Evolutionary conservation across 2,113 vertebrate genomes (phyloP).

Genomic region (Channa maculata): DNA sequence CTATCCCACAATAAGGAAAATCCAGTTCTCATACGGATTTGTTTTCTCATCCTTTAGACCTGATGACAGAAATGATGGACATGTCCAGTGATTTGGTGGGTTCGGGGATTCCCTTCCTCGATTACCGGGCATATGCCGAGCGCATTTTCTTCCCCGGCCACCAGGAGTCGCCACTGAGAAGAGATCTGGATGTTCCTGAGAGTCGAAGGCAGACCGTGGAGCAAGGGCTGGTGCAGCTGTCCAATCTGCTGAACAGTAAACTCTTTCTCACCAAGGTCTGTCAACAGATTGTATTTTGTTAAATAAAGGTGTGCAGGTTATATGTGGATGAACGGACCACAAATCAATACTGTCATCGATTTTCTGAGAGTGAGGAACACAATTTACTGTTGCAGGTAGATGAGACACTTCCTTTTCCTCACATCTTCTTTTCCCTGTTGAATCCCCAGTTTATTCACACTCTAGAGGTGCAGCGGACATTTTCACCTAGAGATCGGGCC

Average conservation of each 20-base stretch:
- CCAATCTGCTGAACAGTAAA: constrained; percentile 97
- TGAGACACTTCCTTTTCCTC: neutral
- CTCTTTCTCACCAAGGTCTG: constrained; percentile 97
- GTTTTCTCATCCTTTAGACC: constrained; percentile 79
- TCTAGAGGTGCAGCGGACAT: constrained; percentile 94
- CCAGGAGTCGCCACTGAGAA: constrained; percentile 91
- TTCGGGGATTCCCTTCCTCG: constrained; percentile 95
- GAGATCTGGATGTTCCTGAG: constrained; percentile 92
- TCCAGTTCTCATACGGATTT: neutral
- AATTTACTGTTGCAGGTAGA: no score
- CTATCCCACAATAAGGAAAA: neutral
- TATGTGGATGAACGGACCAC: neutral
- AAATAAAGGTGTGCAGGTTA: neutral
- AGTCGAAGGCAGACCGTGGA: constrained; percentile 92
- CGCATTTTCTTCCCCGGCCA: constrained; percentile 97
- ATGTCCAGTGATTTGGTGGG: constrained; percentile 96
- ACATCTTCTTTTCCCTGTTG: neutral
- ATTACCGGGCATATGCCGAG: constrained; percentile 93
- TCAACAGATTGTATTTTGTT: neutral
- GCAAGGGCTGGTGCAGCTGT: constrained; percentile 94
- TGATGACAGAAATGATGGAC: constrained; percentile 99
- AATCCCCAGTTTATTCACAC: constrained; percentile 92
- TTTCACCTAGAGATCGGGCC: constrained; percentile 93
- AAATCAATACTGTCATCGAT: no score
- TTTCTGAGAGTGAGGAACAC: no score